Evolutionary conservation across 2,888 invertebrate species (phyloP), one percentile per base, ranked within the genome.

Genomic region (Pseudoips prasinana): DNA sequence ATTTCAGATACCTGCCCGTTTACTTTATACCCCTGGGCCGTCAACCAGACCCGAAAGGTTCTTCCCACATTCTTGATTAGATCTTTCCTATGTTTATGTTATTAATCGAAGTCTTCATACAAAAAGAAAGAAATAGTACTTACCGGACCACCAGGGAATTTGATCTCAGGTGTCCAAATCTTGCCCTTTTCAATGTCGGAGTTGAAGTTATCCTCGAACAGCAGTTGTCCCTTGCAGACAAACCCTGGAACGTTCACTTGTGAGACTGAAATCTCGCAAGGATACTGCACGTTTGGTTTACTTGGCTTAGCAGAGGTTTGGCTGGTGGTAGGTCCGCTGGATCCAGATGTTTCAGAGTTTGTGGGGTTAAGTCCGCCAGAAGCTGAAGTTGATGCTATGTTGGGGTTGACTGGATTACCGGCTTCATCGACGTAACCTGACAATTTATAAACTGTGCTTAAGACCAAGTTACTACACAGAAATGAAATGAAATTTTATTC

Each of bases 121-220:
- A n/a, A n/a, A n/a, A n/a, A n/a, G n/a, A n/a, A n/a, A n/a, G n/a
- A n/a, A n/a, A n/a, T n/a, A n/a, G n/a, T 1, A 59, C 86, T 83
- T 73, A 93, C 93, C 32, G 94, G 94, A 41, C 86, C 86, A 0
- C 86, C 89, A 7, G 91, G 86, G 61, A 92, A 91, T 58, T 84
- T 90, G 39, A 91, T 86, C 52, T 91, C 89, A 7, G 87, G 79
- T 4, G 78, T 88, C 92, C 91, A 93, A 11, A 81, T 72, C n/a
- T 80, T 80, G 0, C 83, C 78, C 36, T 90, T 84, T 0, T 84
- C 69, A 6, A 81, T 56, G 0, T 55, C 60, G 3, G 57, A 53
- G 31, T 89, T 81, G 52, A 93, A 93, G 28, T 90, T 83, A 10
- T 93, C 93, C 39, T 91, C 81, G 39, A 94, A 94, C 17, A 95